Base-by-base conservation (phyloP, 2,797 vertebrate species). In the Rallus crepitans region DNA sequence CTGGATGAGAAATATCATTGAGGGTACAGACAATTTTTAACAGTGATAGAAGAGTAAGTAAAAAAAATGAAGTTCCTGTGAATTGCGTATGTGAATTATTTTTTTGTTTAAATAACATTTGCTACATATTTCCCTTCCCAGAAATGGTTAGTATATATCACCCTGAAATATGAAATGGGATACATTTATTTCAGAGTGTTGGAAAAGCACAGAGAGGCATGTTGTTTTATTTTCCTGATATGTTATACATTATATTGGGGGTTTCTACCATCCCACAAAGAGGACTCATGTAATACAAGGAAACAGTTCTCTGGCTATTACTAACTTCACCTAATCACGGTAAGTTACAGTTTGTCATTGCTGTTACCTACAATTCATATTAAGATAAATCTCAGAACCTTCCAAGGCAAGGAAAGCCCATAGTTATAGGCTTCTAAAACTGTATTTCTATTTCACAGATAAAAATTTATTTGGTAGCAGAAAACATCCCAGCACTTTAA, bases 381-480 rank as follows among this genome's bases (percentile, higher is more conserved):
- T 85, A 86, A 89, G 69, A 92, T 93, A 96, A 85, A 94, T 96
- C 76, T 92, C 60, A 33, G 52, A 77, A 59, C 35, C 31, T 94
- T 84, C n/a, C 45, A 73, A 89, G 79, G 79, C 55, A 90, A 85
- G 55, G 53, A 77, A 90, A 92, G 3, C 14, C 12, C 11, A 6
- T 90, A 96, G 96, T 97, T 97, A 95, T 81, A 39, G 86, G 31
- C 57, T 84, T 56, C 83, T 76, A 52, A 73, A 93, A 64, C 60
- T 59, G 8, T 86, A 93, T 96, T 95, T 97, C 87, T 96, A 5
- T 93, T 96, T 89, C 80, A 60, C 12, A 63, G 66, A 90, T 93
- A 92, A 96, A 96, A 95, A 97, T 72, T 93, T 96, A 96, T 96
- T 94, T 92, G 61, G 63, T 85, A 83, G 40, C 48, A 66, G 61